Evolutionary conservation across 2,797 vertebrate genomes (phyloP).

Genomic region (Darevskia nairensis): DNA sequence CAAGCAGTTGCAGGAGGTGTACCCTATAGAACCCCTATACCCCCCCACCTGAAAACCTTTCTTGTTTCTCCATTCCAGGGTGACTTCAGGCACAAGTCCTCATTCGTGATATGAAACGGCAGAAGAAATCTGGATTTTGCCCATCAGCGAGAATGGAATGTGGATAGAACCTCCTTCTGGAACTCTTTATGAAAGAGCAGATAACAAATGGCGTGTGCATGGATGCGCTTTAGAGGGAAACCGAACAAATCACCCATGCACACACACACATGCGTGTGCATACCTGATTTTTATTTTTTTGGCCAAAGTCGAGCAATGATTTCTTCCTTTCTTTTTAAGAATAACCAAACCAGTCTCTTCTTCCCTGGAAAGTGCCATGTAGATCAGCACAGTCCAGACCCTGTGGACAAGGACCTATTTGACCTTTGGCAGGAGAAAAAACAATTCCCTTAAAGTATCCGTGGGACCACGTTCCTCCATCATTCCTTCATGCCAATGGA

Average conservation of each 20-base stretch:
- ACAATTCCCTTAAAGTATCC: slow-evolving; percentile 6
- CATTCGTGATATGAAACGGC: slow-evolving; percentile 91
- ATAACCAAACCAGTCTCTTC: slow-evolving; percentile 40
- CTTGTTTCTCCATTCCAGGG: slow-evolving; percentile 81
- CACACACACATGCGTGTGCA: slow-evolving; percentile 35
- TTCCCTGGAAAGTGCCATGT: slow-evolving; percentile 44
- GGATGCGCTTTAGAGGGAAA: slow-evolving; percentile 64
- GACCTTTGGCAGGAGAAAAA: slow-evolving; percentile 58
- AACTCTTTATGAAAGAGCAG: slow-evolving; percentile 62
- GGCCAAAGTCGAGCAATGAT: slow-evolving; percentile 81
- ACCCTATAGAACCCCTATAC: not conserved
- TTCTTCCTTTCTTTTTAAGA: slow-evolving; percentile 50
- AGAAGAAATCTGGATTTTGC: slow-evolving; percentile 33
- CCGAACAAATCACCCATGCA: not conserved
- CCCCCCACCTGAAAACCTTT: not conserved
- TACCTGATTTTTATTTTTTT: slow-evolving; percentile 71
- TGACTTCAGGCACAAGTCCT: slow-evolving; percentile 98
- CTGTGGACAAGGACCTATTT: not conserved
- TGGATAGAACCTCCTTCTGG: slow-evolving; percentile 71
- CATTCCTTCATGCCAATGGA: slow-evolving; percentile 19
- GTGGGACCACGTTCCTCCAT: not conserved
- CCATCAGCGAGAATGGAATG: slow-evolving; percentile 56
- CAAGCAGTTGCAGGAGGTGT: not conserved
- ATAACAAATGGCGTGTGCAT: slow-evolving; percentile 57
- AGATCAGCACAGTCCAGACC: slow-evolving; percentile 44